Base-by-base conservation (phyloP, 2,888 invertebrate genomes). In the Cephus sareptanus region DNA sequence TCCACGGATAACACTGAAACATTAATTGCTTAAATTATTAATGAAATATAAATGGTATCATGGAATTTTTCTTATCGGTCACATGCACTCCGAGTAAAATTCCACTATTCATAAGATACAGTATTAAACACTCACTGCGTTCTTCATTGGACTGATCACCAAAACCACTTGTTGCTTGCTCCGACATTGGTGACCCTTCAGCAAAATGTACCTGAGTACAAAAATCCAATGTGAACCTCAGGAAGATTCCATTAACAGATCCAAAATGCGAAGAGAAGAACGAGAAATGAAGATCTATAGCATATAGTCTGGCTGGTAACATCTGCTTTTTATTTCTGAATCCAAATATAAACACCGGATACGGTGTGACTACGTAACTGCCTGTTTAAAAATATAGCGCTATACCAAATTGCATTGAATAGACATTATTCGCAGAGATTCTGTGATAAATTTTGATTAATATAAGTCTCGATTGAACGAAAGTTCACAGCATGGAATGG, bases 121-220 rank as follows among this genome's bases (percentile, higher is more conserved):
- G 13, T 74, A 71, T 79, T 82, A 37, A 68, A 75, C 76, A 88
- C 88, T 87, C 83, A 92, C 92, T 87, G 78, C 87, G 83, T 77
- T 91, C 90, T 82, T 89, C 89, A 80, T 70, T 85, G 70, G 77
- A 70, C 69, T 89, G 88, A 76, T 89, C 89, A 68, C 86, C 88
- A 80, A 90, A 88, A 75, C 78, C 83, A 81, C 79, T 83, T 9
- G 87, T 81, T 40, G 89, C 87, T 76, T 91, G 90, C 83, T 94
- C 94, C 82, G 92, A 92, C 90, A 93, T 92, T 80, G 93, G 93
- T 78, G 93, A 93, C 84, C 92, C 93, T 90, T 94, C 94, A 82
- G 94, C 94, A 92, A 95, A 95, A 89, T 94, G 94, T 86, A 95
- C 95, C 95, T 95, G 89, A 37, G 79, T 79, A 71, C 80, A 79